phyloP scores from a whole-genome alignment of 2,888 invertebrate species.

The Ceramica pisi region DNA sequence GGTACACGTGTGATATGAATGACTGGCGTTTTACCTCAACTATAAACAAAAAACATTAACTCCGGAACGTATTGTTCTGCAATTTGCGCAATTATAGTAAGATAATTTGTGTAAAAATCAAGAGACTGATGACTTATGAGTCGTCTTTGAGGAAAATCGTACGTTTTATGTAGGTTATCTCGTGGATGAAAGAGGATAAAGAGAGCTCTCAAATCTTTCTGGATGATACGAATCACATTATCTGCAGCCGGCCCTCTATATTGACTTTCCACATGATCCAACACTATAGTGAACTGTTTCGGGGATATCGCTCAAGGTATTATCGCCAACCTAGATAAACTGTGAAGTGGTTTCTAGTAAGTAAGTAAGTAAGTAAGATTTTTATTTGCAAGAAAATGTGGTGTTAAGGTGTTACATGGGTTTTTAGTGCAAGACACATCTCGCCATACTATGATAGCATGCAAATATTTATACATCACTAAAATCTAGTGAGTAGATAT shows the following conservation, averaged over 20 bases:
- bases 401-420: too few relatives aligned
- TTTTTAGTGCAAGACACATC: too few relatives aligned
- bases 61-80: conserved; percentile 13
- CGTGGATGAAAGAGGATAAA: conserved; percentile 9
- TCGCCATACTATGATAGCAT: too few relatives aligned
- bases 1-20: conserved; percentile 25
- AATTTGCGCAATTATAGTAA: conserved; percentile 28
- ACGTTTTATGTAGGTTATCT: conserved; percentile 8
- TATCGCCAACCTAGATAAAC: conserved; percentile 13
- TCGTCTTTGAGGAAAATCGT: conserved; percentile 12
- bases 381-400: too few relatives aligned
- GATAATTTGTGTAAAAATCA: conserved; percentile 9
- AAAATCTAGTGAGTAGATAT: too few relatives aligned
- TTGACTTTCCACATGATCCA: conserved; percentile 7
- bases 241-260: conserved; percentile 14
- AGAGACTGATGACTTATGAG: not conserved
- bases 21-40: conserved; percentile 23
- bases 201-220: conserved; percentile 1
- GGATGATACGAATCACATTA: conserved; percentile 19
- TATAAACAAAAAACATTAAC: conserved; percentile 42
- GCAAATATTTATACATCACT: too few relatives aligned
- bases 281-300: conserved; percentile 4
- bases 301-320: conserved; percentile 3
- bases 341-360: conserved; percentile 15
- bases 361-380: too few relatives aligned